Evolutionary conservation across 2,113 vertebrate species (phyloP), one percentile per base, ranked within the genome.

Genomic region (Rutilus rutilus): DNA sequence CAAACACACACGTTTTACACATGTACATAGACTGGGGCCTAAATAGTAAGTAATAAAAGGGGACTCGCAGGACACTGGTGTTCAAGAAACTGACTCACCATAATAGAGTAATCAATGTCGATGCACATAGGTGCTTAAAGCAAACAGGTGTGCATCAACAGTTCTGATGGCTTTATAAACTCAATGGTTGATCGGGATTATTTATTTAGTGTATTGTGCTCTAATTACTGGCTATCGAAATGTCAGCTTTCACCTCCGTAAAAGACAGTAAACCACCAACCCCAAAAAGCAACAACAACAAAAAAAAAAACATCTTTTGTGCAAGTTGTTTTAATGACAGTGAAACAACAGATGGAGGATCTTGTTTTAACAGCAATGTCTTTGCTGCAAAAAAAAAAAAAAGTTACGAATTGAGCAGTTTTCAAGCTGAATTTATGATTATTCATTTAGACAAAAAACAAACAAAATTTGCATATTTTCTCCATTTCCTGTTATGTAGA

Each of bases 21-120:
- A n/a, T 45, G 57, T 52, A 82, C 79, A 83, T 21, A 81, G 5
- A 79, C 21, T 25, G 27, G 39, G 75, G 65, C 5, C 33, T 79
- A 62, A 79, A 15, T 10, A 30, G 47, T 52, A 12, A 30, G 74
- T 6, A 80, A 47, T 47, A 19, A 47, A n/a, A 12, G 19, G 25
- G 15, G 36, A 67, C 25, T 17, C 8, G 17, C 14, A 79, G 36
- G 6, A 42, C 23, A 6, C 36, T 33, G n/a, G 2, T 2, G 15
- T 81, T 27, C 19, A 65, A 65, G 59, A 42, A 62, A 27, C 78
- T 47, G 11, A 39, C 17, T 39, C 25, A 30, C 45, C 4, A 30
- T 52, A 52, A 27, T 2, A 3, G 45, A 76, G 47, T 8, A 76
- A 27, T 25, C 6, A 1, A 30, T 17, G 15, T 30, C 0, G 7